phyloP scores from a whole-genome alignment of 2,888 invertebrate genomes.

The Liodrosophila aerea region DNA sequence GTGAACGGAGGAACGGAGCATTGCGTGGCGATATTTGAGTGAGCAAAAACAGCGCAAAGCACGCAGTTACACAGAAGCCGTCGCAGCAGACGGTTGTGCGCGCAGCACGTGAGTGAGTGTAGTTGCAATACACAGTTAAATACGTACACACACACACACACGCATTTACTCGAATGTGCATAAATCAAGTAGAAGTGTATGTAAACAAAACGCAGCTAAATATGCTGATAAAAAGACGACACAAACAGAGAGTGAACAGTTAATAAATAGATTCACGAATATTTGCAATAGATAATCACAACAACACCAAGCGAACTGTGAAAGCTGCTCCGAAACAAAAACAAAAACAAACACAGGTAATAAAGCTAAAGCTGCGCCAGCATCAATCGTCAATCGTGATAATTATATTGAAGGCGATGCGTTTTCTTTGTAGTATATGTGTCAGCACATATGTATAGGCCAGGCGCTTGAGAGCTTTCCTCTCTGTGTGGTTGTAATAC shows the following conservation, averaged over 20 bases:
- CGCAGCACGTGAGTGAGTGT: slow-evolving; percentile 29
- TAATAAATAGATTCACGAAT: slow-evolving; percentile 47
- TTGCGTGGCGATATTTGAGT: slow-evolving; percentile 65
- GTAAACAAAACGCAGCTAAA: slow-evolving; percentile 14
- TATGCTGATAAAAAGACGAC: slow-evolving; percentile 52
- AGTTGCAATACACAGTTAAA: slow-evolving; percentile 11
- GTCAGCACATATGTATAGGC: slow-evolving; percentile 47
- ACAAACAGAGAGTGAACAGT: slow-evolving; percentile 37
- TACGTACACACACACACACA: slow-evolving; percentile 5
- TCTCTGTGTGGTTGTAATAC: slow-evolving; percentile 10
- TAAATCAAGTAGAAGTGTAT: slow-evolving; percentile 16
- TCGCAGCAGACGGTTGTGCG: slow-evolving; percentile 55
- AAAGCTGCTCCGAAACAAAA: slow-evolving; percentile 46
- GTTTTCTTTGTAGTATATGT: slow-evolving; percentile 33
- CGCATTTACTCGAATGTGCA: background rate
- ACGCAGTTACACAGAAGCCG: slow-evolving; percentile 67
- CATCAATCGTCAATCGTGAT: too few species aligned
- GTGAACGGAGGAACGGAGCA: slow-evolving; percentile 13
- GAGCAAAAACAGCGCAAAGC: slow-evolving; percentile 49
- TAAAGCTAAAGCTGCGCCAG: too few species aligned
- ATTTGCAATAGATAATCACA: slow-evolving; percentile 1
- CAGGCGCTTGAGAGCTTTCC: slow-evolving; percentile 9
- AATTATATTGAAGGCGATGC: too few species aligned
- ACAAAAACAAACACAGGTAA: background rate
- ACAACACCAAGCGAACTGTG: slow-evolving; percentile 28